Evolutionary conservation across 1,140 invertebrate genomes (phyloP).

Genomic region (Drosophila grimshawi): DNA sequence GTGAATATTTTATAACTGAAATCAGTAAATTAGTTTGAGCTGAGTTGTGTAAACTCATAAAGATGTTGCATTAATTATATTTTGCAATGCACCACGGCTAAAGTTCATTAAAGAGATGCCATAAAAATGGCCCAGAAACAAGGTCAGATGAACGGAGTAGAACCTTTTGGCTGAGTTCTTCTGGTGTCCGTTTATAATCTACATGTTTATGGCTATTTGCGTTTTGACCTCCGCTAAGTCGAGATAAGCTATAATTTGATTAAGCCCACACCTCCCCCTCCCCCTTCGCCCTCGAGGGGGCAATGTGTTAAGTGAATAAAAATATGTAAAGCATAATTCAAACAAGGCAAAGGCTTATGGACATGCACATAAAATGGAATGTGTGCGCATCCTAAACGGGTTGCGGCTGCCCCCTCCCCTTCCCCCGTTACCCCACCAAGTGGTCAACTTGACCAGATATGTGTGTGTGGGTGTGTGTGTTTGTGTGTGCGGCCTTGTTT

Average conservation of each 20-base stretch:
- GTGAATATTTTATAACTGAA: not conserved
- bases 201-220: slow-evolving; percentile 82
- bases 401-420: slow-evolving; percentile 9
- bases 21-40: slow-evolving; percentile 24
- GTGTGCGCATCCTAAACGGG: slow-evolving; percentile 51
- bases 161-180: slow-evolving; percentile 35
- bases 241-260: slow-evolving; percentile 82
- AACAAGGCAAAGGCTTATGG: slow-evolving; percentile 68
- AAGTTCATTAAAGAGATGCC: slow-evolving; percentile 48
- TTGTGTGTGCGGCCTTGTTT: slow-evolving; percentile 69
- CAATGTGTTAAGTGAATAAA: slow-evolving; percentile 80
- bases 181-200: slow-evolving; percentile 64
- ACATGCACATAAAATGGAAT: slow-evolving; percentile 64
- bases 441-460: slow-evolving; percentile 69
- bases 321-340: slow-evolving; percentile 83
- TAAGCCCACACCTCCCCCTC: slow-evolving; percentile 44
- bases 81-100: slow-evolving; percentile 43
- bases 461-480: slow-evolving; percentile 49
- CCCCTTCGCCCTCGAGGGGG: slow-evolving; percentile 7
- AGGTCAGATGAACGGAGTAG: slow-evolving; percentile 51
- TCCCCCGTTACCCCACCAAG: not conserved
- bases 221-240: slow-evolving; percentile 77
- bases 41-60: slow-evolving; percentile 40
- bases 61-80: slow-evolving; percentile 64
- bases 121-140: slow-evolving; percentile 56